Evolutionary conservation across 2,797 vertebrate species (phyloP).

Genomic region (Enteromius unitaeniatus): DNA sequence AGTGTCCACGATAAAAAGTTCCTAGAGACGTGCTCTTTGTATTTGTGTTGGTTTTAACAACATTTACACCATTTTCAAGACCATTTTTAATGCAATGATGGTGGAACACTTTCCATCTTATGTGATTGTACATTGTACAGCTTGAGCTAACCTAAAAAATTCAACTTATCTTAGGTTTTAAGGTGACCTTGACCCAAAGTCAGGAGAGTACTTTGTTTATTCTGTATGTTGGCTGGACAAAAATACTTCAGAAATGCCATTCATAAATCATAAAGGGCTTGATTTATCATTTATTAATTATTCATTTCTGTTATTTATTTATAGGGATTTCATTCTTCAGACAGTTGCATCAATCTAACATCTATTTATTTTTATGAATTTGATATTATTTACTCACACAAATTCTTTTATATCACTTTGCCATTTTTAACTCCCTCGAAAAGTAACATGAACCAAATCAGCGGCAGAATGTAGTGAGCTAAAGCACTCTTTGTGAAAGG

Average conservation of each 20-base stretch:
- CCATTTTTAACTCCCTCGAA: slow-evolving; percentile 24
- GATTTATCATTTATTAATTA: background rate
- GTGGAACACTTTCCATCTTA: background rate
- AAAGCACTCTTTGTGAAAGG: slow-evolving; percentile 1
- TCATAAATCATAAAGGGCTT: background rate
- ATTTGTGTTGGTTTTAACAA: background rate
- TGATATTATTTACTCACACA: background rate
- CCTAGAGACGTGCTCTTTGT: background rate
- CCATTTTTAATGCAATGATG: background rate
- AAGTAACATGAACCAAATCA: slow-evolving; percentile 11
- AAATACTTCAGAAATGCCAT: background rate
- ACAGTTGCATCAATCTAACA: background rate
- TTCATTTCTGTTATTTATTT: background rate
- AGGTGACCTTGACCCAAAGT: background rate
- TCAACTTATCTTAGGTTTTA: background rate
- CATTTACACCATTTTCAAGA: background rate
- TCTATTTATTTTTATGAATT: background rate
- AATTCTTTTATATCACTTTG: background rate
- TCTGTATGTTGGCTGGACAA: background rate
- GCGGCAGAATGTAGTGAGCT: background rate
- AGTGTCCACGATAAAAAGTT: background rate
- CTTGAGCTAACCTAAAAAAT: background rate
- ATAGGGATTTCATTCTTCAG: background rate
- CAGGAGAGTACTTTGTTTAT: background rate
- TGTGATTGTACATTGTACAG: no score